Evolutionary conservation across 2,797 vertebrate species (phyloP).

Genomic region (Amblyraja radiata): DNA sequence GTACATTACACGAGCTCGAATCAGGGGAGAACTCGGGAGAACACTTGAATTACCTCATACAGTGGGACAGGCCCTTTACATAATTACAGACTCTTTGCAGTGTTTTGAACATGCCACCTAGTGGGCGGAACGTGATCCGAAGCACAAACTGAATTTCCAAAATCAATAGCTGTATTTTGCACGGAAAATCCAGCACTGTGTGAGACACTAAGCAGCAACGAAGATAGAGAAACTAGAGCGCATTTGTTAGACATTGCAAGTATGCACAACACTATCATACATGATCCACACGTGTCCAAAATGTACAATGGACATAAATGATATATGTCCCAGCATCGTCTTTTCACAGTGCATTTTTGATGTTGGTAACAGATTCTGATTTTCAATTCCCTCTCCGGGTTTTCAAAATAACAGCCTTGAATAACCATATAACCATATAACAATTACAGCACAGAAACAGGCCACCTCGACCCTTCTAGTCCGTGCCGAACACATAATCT

Average conservation of each 20-base stretch:
- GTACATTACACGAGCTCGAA: no score
- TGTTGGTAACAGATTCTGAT: background rate
- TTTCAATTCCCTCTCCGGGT: background rate
- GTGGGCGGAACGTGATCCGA: background rate
- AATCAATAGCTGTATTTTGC: background rate
- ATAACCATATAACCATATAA: no score
- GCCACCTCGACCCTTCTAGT: no score
- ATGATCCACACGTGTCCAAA: background rate
- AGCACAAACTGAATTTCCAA: background rate
- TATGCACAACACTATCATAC: background rate
- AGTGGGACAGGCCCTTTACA: no score
- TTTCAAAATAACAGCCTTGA: background rate
- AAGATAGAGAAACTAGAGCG: background rate
- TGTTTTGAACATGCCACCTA: background rate
- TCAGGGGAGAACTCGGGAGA: no score
- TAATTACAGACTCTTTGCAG: background rate
- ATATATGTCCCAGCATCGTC: background rate
- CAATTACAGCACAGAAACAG: no score
- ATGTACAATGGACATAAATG: background rate
- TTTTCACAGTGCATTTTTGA: background rate
- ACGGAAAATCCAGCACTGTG: background rate
- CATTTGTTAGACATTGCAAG: background rate
- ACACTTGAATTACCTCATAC: no score
- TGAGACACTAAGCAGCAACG: background rate
- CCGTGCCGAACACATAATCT: no score